Evolutionary conservation across 2,888 invertebrate species (phyloP).

Genomic region (Arctia plantaginis): DNA sequence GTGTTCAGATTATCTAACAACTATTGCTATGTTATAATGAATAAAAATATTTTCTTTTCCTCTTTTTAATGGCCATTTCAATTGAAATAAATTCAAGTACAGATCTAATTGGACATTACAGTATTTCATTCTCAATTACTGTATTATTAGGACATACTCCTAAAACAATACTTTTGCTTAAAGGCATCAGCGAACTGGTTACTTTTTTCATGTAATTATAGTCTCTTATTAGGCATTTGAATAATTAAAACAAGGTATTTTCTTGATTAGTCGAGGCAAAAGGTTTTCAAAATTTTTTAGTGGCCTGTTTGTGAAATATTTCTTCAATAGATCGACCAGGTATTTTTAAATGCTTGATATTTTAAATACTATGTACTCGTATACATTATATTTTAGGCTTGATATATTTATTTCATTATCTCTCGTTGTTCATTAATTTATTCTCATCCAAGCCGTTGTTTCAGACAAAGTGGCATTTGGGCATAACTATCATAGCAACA

Average conservation of each 20-base stretch:
- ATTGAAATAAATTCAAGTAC: background rate
- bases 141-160: no score
- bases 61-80: background rate
- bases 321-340: background rate
- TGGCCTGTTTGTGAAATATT: background rate
- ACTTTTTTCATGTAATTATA: background rate
- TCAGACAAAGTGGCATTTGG: background rate
- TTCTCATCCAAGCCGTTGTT: background rate
- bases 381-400: background rate
- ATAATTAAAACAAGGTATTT: background rate
- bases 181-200: background rate
- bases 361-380: background rate
- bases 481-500: background rate
- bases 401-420: background rate
- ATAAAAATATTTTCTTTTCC: background rate
- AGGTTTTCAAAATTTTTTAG: background rate
- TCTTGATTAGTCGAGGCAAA: background rate
- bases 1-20: background rate
- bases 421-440: background rate
- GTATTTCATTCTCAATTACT: no score
- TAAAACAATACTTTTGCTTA: background rate
- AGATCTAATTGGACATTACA: no score
- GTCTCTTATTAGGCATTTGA: background rate
- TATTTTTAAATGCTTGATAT: slow-evolving; percentile 4
- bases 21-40: background rate